Percentiles rank a stretch among this genome's conserved stretches.
Evolutionary conservation across 2,113 vertebrate genomes (phyloP).

Genomic region (Oryzias curvinotus): DNA sequence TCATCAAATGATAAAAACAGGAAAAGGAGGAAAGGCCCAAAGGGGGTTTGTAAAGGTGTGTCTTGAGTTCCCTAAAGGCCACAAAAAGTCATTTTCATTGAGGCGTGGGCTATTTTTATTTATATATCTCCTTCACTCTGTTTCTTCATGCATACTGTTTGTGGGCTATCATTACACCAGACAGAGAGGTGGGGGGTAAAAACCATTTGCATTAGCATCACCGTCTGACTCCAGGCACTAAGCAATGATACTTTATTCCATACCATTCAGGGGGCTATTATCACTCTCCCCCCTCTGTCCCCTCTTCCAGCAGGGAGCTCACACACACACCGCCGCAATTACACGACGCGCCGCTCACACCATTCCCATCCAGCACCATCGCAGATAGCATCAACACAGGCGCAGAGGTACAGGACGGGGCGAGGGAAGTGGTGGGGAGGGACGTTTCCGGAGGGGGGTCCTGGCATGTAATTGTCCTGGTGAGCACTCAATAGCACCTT

Average conservation of each 20-base stretch:
- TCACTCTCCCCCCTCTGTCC: slow-evolving; percentile 74
- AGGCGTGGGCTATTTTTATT: slow-evolving; percentile 81
- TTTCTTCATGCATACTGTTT: slow-evolving; percentile 81
- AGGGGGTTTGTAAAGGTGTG: slow-evolving; percentile 66
- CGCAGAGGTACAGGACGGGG: slow-evolving; percentile 72
- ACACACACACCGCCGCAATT: slow-evolving; percentile 62
- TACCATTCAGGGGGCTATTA: slow-evolving; percentile 84
- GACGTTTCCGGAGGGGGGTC: slow-evolving; percentile 73
- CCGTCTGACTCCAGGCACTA: slow-evolving; percentile 84
- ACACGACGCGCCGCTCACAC: slow-evolving; percentile 55
- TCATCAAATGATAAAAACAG: slow-evolving; percentile 71
- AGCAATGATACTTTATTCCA: slow-evolving; percentile 85
- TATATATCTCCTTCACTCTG: slow-evolving; percentile 78
- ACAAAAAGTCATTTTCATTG: slow-evolving; percentile 79
- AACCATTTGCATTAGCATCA: slow-evolving; percentile 85
- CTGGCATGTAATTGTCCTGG: slow-evolving; percentile 85
- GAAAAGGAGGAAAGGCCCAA: no score
- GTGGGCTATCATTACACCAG: slow-evolving; percentile 80
- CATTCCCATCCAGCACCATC: slow-evolving; percentile 77
- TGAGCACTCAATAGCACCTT: slow-evolving; percentile 85
- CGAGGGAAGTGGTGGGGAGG: slow-evolving; percentile 65
- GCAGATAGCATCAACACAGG: slow-evolving; percentile 77
- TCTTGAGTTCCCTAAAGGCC: slow-evolving; percentile 78
- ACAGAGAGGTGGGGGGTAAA: slow-evolving; percentile 72
- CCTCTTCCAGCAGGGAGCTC: slow-evolving; percentile 56